Evolutionary conservation across 2,888 invertebrate genomes (phyloP).

Genomic region (Melieria omissa): DNA sequence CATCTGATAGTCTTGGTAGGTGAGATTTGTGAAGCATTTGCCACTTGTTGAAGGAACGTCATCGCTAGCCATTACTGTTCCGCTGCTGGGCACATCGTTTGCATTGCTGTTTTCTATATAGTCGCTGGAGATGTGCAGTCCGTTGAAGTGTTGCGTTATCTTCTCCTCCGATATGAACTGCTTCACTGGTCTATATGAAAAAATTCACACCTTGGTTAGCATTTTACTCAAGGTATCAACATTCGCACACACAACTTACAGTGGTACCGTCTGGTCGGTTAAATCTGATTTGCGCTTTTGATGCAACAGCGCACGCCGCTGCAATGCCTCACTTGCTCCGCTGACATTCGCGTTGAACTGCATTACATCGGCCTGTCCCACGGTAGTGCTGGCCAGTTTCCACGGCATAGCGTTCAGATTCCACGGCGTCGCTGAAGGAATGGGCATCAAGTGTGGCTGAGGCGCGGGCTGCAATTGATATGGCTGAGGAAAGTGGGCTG

Average conservation of each 20-base stretch:
- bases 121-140: conserved; percentile 76
- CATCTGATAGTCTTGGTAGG: conserved; percentile 60
- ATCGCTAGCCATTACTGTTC: conserved; percentile 43
- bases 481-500: background rate
- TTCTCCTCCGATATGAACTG: conserved; percentile 86
- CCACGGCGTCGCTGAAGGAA: conserved; percentile 62
- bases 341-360: conserved; percentile 49
- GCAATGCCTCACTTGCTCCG: conserved; percentile 32
- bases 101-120: conserved; percentile 47
- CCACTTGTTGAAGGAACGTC: conserved; percentile 56
- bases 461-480: conserved; percentile 8
- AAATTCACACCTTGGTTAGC: conserved; percentile 60
- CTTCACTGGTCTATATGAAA: conserved; percentile 70
- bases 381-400: conserved; percentile 65
- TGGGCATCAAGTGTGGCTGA: conserved; percentile 49
- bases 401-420: conserved; percentile 70
- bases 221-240: background rate
- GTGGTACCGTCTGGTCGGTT: conserved; percentile 58
- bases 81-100: conserved; percentile 28
- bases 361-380: conserved; percentile 64
- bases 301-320: conserved; percentile 49
- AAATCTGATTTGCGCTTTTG: conserved; percentile 60
- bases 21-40: conserved; percentile 50
- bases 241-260: conserved; percentile 67
- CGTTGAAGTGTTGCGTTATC: conserved; percentile 83